Percentiles rank a stretch among this genome's conserved stretches.
phyloP scores from a whole-genome alignment of 2,888 invertebrate genomes.

The Drosophila nr. perissopoda region DNA sequence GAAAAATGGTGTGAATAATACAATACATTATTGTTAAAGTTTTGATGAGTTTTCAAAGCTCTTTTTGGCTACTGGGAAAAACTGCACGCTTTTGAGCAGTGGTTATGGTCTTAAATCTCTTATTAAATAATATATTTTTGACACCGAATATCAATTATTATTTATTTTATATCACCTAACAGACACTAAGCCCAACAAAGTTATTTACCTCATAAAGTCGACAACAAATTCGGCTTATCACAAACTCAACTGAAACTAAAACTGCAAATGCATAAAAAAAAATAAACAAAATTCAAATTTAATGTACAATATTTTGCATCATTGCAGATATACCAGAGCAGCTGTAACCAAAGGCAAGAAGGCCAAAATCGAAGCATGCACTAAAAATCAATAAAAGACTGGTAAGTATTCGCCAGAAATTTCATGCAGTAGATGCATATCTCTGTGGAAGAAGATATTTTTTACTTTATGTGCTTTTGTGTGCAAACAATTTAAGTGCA shows the following conservation, averaged over 20 bases:
- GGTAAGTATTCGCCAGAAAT: constrained; percentile 63
- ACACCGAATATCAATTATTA: background rate
- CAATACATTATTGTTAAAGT: background rate
- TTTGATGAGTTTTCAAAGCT: background rate
- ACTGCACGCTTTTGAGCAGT: no score
- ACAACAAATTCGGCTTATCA: constrained; percentile 7
- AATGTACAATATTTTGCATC: constrained; percentile 58
- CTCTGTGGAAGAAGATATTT: background rate
- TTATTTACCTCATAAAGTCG: background rate
- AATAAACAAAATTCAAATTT: constrained; percentile 37
- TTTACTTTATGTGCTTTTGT: constrained; percentile 3
- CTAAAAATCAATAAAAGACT: constrained; percentile 66
- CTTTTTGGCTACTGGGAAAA: background rate
- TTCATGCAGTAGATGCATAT: constrained; percentile 20
- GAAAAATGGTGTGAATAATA: background rate
- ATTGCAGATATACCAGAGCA: constrained; percentile 53
- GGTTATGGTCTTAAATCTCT: background rate
- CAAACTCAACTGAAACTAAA: constrained; percentile 41
- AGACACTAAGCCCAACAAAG: background rate
- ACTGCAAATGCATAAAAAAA: constrained; percentile 36
- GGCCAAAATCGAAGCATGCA: constrained; percentile 23
- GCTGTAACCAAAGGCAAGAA: constrained; percentile 29
- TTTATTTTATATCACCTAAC: background rate
- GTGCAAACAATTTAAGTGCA: constrained; percentile 57
- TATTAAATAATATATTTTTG: background rate